Evolutionary conservation across 1,140 invertebrate genomes (phyloP).

Genomic region (Rhizoglyphus robini): DNA sequence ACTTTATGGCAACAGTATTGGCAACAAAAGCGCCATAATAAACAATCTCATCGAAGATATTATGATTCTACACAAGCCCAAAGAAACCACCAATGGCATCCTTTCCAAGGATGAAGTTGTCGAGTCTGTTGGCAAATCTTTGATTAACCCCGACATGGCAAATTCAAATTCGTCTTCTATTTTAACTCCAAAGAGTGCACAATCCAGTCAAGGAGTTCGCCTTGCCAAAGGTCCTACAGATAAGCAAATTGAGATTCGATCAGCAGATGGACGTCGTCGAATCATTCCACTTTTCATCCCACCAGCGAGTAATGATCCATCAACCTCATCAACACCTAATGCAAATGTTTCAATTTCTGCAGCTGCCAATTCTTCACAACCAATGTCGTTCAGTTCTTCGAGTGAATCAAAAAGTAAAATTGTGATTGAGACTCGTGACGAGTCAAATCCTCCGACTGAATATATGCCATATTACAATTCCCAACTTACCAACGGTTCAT

Average conservation of each 20-base stretch:
- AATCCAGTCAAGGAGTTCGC: background rate
- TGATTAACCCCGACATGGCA: background rate
- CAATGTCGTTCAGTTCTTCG: slow-evolving; percentile 54
- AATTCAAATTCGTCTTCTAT: background rate
- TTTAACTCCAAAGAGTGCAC: background rate
- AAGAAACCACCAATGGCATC: background rate
- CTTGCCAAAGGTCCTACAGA: slow-evolving; percentile 49
- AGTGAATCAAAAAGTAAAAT: slow-evolving; percentile 65
- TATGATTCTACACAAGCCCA: slow-evolving; percentile 13
- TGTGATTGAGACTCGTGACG: slow-evolving; percentile 61
- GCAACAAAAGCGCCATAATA: background rate
- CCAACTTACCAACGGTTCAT: background rate
- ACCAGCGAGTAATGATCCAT: slow-evolving; percentile 45
- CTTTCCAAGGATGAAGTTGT: background rate
- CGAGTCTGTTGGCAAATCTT: background rate
- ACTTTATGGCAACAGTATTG: slow-evolving; percentile 20
- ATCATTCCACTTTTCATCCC: slow-evolving; percentile 94
- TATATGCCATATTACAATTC: slow-evolving; percentile 32
- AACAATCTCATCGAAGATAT: slow-evolving; percentile 22
- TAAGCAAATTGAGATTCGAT: slow-evolving; percentile 88
- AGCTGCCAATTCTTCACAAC: background rate
- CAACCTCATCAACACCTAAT: background rate
- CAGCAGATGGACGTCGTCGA: slow-evolving; percentile 76
- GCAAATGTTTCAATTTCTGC: background rate
- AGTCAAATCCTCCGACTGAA: slow-evolving; percentile 40